phyloP scores from a whole-genome alignment of 2,113 vertebrate genomes.

The Pelecanus crispus region DNA sequence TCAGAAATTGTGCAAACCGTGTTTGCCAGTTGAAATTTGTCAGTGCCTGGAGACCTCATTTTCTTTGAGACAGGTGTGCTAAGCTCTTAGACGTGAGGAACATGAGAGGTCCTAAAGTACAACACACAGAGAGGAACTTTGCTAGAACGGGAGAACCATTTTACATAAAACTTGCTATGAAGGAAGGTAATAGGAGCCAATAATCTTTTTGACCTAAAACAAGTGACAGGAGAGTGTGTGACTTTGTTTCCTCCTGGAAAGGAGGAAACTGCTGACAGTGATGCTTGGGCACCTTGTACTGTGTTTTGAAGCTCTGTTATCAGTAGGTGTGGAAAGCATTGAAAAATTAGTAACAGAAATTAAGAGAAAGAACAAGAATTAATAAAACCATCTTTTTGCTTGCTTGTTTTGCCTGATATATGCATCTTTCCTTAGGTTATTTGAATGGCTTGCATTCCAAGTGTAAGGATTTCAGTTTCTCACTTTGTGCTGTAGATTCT shows the following conservation, averaged over 20 bases:
- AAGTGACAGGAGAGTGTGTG: not conserved
- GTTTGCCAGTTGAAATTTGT: not conserved
- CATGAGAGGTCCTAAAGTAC: not conserved
- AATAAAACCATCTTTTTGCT: not conserved
- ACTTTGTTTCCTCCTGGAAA: not conserved
- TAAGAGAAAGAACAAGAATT: not conserved
- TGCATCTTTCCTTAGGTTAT: not conserved
- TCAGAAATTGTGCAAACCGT: not conserved
- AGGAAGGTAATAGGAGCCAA: not conserved
- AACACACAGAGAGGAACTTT: not conserved
- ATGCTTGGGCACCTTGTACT: not conserved
- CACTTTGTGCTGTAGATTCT: not conserved
- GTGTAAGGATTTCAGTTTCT: not conserved
- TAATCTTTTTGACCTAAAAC: not conserved
- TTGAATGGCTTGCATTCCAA: not conserved
- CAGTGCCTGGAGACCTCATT: not conserved
- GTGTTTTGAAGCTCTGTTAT: not conserved
- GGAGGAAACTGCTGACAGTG: not conserved
- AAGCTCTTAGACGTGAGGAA: not conserved
- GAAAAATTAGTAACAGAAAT: not conserved
- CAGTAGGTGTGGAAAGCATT: not conserved
- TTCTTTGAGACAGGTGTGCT: not conserved
- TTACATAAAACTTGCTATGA: not conserved
- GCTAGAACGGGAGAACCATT: not conserved
- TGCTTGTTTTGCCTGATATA: not conserved